Percentiles rank a stretch among this genome's conserved stretches.
phyloP scores from a whole-genome alignment of 2,797 vertebrate genomes.

The Rhadinocentrus ornatus region DNA sequence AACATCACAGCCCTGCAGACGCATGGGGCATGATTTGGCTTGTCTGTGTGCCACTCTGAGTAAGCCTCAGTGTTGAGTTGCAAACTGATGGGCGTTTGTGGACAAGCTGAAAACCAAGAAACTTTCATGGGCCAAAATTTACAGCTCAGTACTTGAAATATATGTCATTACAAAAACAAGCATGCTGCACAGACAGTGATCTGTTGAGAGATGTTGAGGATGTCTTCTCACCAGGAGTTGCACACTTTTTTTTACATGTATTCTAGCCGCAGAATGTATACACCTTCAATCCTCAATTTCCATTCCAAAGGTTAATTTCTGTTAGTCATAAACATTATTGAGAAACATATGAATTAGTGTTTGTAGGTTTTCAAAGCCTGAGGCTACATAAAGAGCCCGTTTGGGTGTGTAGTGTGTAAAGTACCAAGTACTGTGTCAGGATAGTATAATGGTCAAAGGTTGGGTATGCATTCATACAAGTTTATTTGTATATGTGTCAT shows the following conservation, averaged over 20 bases:
- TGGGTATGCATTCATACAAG: conserved; percentile 11
- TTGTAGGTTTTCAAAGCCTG: conserved; percentile 12
- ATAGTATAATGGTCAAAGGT: conserved; percentile 47
- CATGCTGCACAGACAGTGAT: neutral
- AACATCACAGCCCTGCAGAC: conserved; percentile 44
- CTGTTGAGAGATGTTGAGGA: neutral
- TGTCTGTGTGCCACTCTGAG: conserved; percentile 38
- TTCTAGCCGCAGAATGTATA: conserved; percentile 17
- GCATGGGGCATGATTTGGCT: conserved; percentile 50
- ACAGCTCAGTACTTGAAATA: conserved; percentile 18
- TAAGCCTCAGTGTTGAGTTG: conserved; percentile 36
- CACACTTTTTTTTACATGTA: neutral
- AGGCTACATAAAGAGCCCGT: conserved; percentile 40
- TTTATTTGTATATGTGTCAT: conserved; percentile 20
- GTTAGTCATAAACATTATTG: conserved; percentile 34
- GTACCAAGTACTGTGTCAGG: conserved; percentile 9
- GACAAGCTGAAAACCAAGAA: conserved; percentile 20
- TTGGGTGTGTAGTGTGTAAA: conserved; percentile 37
- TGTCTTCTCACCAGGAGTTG: neutral
- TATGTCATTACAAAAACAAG: neutral
- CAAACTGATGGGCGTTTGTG: conserved; percentile 40
- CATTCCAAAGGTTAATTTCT: conserved; percentile 3
- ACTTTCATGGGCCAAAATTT: conserved; percentile 8
- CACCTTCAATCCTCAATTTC: conserved; percentile 26
- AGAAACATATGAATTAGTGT: conserved; percentile 7